Percentiles rank a stretch among this genome's conserved stretches.
Conservation (phyloP, 2,888 invertebrate species). For the Cistogaster globosa region DNA sequence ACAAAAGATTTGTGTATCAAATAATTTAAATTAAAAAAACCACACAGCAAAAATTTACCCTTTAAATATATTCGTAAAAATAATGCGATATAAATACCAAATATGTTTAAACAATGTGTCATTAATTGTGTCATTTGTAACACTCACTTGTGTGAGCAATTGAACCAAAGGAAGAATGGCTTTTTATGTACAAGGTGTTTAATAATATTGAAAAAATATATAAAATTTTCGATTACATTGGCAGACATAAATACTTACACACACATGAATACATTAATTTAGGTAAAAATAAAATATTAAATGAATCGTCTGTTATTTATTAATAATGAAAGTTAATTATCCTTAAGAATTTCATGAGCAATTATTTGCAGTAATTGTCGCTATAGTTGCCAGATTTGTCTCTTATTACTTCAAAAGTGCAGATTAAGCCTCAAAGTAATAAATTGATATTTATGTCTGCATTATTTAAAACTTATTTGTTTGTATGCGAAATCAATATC, state of each 20-base stretch:
- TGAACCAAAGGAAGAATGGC: too few species aligned
- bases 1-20: too few species aligned
- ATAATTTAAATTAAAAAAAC: background rate
- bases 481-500: too few species aligned
- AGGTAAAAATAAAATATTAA: conserved; percentile 1
- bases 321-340: conserved; percentile 62
- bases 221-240: conserved; percentile 10
- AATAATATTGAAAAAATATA: conserved; percentile 7
- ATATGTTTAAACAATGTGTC: conserved; percentile 58
- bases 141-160: conserved; percentile 15
- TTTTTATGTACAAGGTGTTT: conserved; percentile 6
- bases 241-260: conserved; percentile 4
- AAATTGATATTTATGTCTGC: conserved; percentile 17
- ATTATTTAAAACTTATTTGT: background rate
- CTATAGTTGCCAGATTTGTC: background rate
- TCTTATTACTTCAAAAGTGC: background rate
- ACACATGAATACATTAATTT: conserved; percentile 39
- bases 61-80: background rate
- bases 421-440: background rate
- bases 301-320: conserved; percentile 42
- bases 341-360: conserved; percentile 57
- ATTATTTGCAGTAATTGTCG: conserved; percentile 50
- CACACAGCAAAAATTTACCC: background rate
- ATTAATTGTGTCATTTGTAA: conserved; percentile 67
- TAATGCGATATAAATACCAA: conserved; percentile 10